Conservation (phyloP, 2,113 vertebrate genomes). For the Atherinomorus stipes region DNA sequence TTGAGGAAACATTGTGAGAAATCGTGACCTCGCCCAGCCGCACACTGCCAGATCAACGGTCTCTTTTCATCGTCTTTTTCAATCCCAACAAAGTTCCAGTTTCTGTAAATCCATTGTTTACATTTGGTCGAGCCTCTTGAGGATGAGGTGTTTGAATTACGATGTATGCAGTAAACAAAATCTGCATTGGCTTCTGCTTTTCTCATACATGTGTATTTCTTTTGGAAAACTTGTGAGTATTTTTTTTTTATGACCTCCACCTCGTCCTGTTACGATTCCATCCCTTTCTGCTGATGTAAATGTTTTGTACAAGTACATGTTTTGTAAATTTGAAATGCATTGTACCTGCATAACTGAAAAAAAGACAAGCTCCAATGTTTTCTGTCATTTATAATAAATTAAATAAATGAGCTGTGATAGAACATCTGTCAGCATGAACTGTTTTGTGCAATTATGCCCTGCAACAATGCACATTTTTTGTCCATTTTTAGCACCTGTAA, state of each 20-base stretch:
- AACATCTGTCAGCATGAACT: slow-evolving; percentile 3
- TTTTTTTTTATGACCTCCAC: slow-evolving; percentile 14
- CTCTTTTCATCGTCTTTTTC: slow-evolving; percentile 8
- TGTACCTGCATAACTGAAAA: slow-evolving; percentile 59
- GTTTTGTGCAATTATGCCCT: not conserved
- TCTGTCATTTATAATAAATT: slow-evolving; percentile 67
- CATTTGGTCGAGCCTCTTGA: not conserved
- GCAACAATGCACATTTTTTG: not conserved
- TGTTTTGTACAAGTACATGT: slow-evolving; percentile 80
- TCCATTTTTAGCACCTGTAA: not conserved
- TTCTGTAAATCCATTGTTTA: slow-evolving; percentile 29
- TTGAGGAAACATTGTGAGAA: slow-evolving; percentile 43
- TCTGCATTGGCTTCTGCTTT: slow-evolving; percentile 11
- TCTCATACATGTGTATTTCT: not conserved
- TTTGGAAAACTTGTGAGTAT: not conserved
- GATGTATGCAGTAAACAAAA: slow-evolving; percentile 2
- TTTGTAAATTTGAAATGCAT: slow-evolving; percentile 79
- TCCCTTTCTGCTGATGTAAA: slow-evolving; percentile 58
- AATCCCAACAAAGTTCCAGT: not conserved
- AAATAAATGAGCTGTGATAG: slow-evolving; percentile 80
- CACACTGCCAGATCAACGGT: slow-evolving; percentile 59
- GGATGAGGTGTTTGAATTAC: not conserved
- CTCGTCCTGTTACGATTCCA: slow-evolving; percentile 24
- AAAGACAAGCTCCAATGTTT: slow-evolving; percentile 58
- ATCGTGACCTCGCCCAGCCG: slow-evolving; percentile 61